These are phyloP conservation scores for Archips xylosteana DNA, from an alignment of 2,888 invertebrate genomes.

Conservation along the genomic window DNA sequence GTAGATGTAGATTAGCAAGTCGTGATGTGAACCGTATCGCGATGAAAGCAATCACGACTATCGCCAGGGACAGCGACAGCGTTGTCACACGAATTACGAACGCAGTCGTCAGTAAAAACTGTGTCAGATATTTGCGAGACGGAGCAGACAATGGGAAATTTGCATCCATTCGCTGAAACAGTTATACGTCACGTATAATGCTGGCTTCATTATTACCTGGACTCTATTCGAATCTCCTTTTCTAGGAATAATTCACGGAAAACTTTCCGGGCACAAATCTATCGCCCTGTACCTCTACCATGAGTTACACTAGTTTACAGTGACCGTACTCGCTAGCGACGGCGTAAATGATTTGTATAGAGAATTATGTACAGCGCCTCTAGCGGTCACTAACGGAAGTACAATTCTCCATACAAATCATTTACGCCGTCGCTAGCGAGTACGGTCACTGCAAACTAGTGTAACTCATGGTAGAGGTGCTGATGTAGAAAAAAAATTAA, in stretches of 20 bases:
- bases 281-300: too few relatives aligned
- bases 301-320: too few relatives aligned
- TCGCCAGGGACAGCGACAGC: slow-evolving; percentile 54
- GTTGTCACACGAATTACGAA: slow-evolving; percentile 58
- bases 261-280: background rate
- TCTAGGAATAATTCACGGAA: background rate
- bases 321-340: too few relatives aligned
- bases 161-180: background rate
- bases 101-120: slow-evolving; percentile 12
- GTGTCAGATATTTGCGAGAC: slow-evolving; percentile 28
- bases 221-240: background rate
- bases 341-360: too few relatives aligned
- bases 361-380: too few relatives aligned
- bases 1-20: slow-evolving; percentile 62
- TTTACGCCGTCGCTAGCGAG: too few relatives aligned
- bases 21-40: slow-evolving; percentile 70
- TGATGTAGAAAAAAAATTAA: too few relatives aligned
- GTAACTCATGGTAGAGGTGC: too few relatives aligned
- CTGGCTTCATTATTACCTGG: background rate
- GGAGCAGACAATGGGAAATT: slow-evolving; percentile 14
- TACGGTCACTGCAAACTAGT: too few relatives aligned
- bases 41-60: slow-evolving; percentile 77
- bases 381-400: too few relatives aligned
- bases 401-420: too few relatives aligned
- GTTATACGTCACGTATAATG: background rate